Conservation (phyloP, 2,113 vertebrate species). For the Xyliphius kryptos region DNA sequence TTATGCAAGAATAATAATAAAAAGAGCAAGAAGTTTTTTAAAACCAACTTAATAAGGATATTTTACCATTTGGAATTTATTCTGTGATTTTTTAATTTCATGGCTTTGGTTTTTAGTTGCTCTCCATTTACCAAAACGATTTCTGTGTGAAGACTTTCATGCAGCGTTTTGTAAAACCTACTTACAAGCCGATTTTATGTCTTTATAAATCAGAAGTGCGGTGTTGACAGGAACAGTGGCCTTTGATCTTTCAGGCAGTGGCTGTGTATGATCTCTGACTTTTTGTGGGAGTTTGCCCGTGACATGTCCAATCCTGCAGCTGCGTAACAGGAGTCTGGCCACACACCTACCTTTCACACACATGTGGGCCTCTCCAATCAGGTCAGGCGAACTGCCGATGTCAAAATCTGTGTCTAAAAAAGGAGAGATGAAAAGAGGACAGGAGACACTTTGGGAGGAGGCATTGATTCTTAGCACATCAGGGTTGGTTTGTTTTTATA, state of each 20-base stretch:
- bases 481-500: conserved; percentile 49
- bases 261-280: conserved; percentile 5
- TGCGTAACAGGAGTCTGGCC: conserved; percentile 17
- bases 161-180: no score
- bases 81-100: no score
- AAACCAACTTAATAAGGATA: no score
- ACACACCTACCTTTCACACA: conserved; percentile 13
- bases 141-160: no score
- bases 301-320: conserved; percentile 13
- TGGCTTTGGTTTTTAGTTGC: no score
- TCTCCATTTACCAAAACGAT: no score
- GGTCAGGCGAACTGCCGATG: conserved; percentile 43
- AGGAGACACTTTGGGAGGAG: conserved; percentile 32
- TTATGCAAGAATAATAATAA: no score
- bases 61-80: no score
- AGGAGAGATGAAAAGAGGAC: conserved; percentile 45
- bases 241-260: conserved; percentile 2
- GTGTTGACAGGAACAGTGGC: background rate
- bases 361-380: conserved; percentile 36
- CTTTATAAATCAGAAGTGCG: no score
- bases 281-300: background rate
- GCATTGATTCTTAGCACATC: conserved; percentile 28
- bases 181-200: no score
- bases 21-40: no score
- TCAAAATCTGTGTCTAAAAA: conserved; percentile 47